Evolutionary conservation across 2,888 invertebrate species (phyloP).

Genomic region (Troides aeacus): DNA sequence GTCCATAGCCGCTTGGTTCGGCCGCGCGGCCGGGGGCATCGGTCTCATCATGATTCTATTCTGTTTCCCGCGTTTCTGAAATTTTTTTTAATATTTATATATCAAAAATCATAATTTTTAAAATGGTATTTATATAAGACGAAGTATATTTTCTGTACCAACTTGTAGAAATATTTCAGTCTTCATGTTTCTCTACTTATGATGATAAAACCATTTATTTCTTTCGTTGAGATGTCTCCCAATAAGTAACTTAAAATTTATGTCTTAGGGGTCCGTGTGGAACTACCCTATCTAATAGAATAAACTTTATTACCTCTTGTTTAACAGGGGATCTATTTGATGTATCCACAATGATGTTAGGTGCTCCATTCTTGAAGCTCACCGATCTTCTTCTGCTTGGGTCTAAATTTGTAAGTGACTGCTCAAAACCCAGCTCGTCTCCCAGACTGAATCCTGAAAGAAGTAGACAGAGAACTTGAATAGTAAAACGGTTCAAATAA

Average conservation of each 20-base stretch:
- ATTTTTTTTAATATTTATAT: constrained; percentile 31
- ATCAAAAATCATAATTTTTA: too few species aligned
- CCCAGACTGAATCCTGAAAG: constrained; percentile 90
- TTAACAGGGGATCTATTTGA: constrained; percentile 51
- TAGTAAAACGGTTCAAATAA: too few species aligned
- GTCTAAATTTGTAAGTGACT: constrained; percentile 89
- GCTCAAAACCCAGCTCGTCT: constrained; percentile 91
- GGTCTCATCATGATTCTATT: constrained; percentile 75
- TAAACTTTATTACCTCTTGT: constrained; percentile 57
- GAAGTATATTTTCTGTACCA: too few species aligned
- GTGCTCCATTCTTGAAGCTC: constrained; percentile 75
- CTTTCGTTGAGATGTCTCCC: too few species aligned
- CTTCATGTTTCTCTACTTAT: too few species aligned
- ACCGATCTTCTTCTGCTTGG: constrained; percentile 85
- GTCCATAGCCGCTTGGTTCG: constrained; percentile 67
- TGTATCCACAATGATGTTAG: constrained; percentile 65
- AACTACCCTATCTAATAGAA: too few species aligned
- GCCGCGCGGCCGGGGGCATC: constrained; percentile 52
- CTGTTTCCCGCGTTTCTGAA: constrained; percentile 76
- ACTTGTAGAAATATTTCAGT: too few species aligned
- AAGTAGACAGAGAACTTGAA: background rate
- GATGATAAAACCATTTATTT: too few species aligned
- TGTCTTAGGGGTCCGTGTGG: too few species aligned
- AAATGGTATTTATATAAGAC: too few species aligned
- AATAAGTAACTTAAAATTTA: too few species aligned